Percentiles rank a stretch among this genome's conserved stretches.
phyloP scores from a whole-genome alignment of 2,888 invertebrate species.

The Drosophila meridiana region DNA sequence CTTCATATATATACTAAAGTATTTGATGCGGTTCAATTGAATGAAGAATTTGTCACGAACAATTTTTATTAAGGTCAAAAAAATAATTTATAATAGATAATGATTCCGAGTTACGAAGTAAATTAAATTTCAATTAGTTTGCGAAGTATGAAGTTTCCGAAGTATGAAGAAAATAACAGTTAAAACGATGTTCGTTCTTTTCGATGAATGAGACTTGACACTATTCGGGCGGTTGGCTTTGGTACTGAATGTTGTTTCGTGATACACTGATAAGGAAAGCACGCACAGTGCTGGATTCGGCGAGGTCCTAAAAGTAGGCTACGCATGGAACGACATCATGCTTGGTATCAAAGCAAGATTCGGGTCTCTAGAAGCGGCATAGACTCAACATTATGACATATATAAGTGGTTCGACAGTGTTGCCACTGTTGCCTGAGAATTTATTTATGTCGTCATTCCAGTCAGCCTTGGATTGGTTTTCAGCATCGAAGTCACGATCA shows the following conservation, averaged over 20 bases:
- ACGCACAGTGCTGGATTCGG: neutral
- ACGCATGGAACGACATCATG: neutral
- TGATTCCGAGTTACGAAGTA: too few species aligned
- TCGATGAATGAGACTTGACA: neutral
- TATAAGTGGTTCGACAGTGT: too few species aligned
- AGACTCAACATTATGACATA: neutral
- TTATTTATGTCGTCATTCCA: neutral
- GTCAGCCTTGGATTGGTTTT: too few species aligned
- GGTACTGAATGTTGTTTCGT: neutral
- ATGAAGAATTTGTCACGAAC: neutral
- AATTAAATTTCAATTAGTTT: neutral
- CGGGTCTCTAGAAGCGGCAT: neutral
- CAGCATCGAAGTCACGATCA: neutral
- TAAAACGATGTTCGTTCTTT: neutral
- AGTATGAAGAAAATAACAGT: neutral
- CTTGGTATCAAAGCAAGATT: neutral
- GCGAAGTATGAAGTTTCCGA: neutral
- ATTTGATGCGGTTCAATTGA: too few species aligned
- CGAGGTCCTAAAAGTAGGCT: constrained; percentile 1
- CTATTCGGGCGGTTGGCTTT: neutral
- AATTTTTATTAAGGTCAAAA: neutral
- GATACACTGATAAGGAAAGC: neutral
- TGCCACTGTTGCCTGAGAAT: neutral
- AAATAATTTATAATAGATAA: neutral
- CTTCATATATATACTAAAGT: too few species aligned